phyloP scores from a whole-genome alignment of 2,888 invertebrate species.

The Andricus quercusramuli region DNA sequence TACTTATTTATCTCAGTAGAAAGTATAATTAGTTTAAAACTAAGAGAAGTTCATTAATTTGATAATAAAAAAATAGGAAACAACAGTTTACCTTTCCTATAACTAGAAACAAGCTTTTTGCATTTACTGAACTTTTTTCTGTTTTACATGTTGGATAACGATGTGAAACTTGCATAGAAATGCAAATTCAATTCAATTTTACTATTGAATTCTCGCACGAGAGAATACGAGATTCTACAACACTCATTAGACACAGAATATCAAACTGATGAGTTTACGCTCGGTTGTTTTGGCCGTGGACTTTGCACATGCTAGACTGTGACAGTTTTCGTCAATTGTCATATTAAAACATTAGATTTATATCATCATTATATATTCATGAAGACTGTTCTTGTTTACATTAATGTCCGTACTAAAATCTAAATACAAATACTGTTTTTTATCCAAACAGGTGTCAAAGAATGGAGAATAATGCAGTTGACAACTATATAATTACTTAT shows the following conservation, averaged over 20 bases:
- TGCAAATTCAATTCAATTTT: conserved; percentile 13
- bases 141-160: conserved; percentile 14
- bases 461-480: too few relatives aligned
- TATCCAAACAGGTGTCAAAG: too few relatives aligned
- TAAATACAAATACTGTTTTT: too few relatives aligned
- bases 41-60: not conserved
- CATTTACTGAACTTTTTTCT: not conserved
- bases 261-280: conserved; percentile 23
- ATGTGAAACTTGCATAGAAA: conserved; percentile 26
- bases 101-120: not conserved
- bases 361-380: too few relatives aligned
- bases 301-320: not conserved
- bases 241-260: conserved; percentile 24
- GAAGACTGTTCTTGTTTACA: too few relatives aligned
- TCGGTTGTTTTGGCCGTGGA: conserved; percentile 21
- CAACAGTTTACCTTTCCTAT: not conserved
- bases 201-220: conserved; percentile 35
- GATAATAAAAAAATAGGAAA: not conserved
- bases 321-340: not conserved
- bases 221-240: conserved; percentile 15
- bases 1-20: too few relatives aligned
- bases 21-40: too few relatives aligned
- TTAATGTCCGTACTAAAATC: too few relatives aligned
- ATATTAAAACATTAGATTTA: not conserved
- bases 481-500: too few relatives aligned